A percentile compares a stretch with the other conserved stretches of the same genome.
phyloP scores from a whole-genome alignment of 2,113 vertebrate species.

The Oreamnos americanus region DNA sequence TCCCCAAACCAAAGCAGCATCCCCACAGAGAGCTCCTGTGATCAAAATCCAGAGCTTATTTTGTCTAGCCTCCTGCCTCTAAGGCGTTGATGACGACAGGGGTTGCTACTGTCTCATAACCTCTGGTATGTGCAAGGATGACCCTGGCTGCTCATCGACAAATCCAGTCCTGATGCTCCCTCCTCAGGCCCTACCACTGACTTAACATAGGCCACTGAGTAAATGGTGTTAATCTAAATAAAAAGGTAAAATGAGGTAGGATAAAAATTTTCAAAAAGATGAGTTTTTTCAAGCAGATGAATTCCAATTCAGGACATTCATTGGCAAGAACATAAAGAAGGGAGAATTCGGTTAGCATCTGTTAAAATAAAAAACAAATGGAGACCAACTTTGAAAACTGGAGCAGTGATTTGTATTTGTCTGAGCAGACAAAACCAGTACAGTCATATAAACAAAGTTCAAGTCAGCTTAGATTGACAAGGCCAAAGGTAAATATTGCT shows the following conservation, averaged over 20 bases:
- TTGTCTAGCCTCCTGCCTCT: neutral
- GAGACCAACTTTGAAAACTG: neutral
- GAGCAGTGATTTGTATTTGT: neutral
- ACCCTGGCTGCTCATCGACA: too few relatives aligned
- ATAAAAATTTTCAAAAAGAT: neutral
- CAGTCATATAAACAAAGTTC: neutral
- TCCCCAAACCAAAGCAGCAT: neutral
- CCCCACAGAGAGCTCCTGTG: neutral
- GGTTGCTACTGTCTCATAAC: neutral
- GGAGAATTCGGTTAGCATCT: neutral
- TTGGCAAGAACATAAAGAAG: neutral
- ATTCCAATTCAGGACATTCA: neutral
- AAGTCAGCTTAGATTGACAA: neutral
- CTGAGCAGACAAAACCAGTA: neutral
- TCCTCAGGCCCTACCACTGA: neutral
- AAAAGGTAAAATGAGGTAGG: neutral
- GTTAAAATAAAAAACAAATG: neutral
- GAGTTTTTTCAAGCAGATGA: neutral
- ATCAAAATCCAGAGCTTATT: neutral
- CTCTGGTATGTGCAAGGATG: neutral
- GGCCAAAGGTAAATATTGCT: neutral
- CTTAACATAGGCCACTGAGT: rapidly evolving
- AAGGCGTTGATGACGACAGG: rapidly evolving
- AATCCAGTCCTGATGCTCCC: rapidly evolving
- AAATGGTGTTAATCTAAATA: neutral